phyloP scores from a whole-genome alignment of 2,113 vertebrate species.

The Mormyrus lacerda region DNA sequence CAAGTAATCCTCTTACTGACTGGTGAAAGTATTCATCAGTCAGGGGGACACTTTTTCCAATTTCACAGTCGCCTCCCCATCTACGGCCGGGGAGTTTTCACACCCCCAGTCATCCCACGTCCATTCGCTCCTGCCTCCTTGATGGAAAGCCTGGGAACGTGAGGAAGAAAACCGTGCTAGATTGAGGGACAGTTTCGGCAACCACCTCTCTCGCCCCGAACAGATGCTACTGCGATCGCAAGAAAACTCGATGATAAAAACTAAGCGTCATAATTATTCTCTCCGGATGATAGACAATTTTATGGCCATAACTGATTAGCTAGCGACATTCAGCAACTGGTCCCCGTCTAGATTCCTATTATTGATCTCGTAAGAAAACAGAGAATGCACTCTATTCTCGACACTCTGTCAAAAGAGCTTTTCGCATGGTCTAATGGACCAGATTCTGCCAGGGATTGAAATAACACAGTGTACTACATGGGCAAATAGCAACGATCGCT shows the following conservation, averaged over 20 bases:
- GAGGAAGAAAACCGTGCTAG: neutral
- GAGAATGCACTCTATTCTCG: neutral
- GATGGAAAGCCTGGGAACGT: neutral
- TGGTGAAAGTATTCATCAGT: constrained; percentile 8
- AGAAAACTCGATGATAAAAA: neutral
- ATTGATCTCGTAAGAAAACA: neutral
- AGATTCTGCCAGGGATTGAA: neutral
- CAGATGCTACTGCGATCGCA: neutral
- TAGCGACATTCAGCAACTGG: neutral
- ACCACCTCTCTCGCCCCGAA: neutral
- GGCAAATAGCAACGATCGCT: neutral
- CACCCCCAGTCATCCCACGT: neutral
- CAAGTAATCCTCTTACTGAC: constrained; percentile 7
- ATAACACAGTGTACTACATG: neutral
- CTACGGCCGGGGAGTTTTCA: neutral
- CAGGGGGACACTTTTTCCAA: neutral
- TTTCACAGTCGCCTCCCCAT: neutral
- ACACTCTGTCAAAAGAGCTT: neutral
- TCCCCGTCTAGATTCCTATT: neutral
- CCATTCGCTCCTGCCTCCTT: neutral
- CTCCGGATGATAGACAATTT: neutral
- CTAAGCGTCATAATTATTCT: neutral
- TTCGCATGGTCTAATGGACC: neutral
- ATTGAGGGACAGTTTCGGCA: neutral
- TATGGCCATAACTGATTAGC: neutral